Evolutionary conservation across 2,113 vertebrate species (phyloP).

Genomic region (Tretioscincus oriximinensis): DNA sequence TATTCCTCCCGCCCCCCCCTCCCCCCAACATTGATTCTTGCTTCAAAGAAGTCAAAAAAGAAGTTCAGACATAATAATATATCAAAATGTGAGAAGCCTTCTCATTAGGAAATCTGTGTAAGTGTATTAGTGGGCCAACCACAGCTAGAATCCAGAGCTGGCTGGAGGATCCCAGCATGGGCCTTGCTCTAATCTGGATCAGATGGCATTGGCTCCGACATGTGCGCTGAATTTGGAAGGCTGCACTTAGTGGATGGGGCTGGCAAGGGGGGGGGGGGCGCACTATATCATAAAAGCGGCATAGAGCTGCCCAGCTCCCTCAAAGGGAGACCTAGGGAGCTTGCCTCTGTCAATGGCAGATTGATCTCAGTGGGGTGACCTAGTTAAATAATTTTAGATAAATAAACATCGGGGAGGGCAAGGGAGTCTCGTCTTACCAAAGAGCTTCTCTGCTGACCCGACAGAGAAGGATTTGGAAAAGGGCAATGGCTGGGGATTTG

Average conservation of each 20-base stretch:
- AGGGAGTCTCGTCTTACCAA: constrained; percentile 20
- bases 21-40: not conserved
- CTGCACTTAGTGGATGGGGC: not conserved
- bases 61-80: constrained; percentile 45
- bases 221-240: constrained; percentile 24
- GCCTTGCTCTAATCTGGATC: constrained; percentile 51
- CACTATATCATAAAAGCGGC: not conserved
- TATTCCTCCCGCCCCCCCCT: not conserved
- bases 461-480: fast-evolving
- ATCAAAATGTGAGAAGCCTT: constrained; percentile 55
- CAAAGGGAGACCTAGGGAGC: fast-evolving
- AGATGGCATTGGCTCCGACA: constrained; percentile 43
- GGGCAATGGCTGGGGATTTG: not conserved
- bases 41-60: not conserved
- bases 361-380: constrained; percentile 12
- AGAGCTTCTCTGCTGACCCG: fast-evolving
- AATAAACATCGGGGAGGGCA: constrained; percentile 17
- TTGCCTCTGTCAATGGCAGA: not conserved
- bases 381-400: constrained; percentile 16
- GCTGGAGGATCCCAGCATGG: constrained; percentile 20
- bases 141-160: constrained; percentile 47
- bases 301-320: not conserved
- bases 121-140: constrained; percentile 54
- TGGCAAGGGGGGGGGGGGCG: not conserved
- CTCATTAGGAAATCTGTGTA: constrained; percentile 59